Conservation (phyloP, 2,797 vertebrate genomes). For the Anguilla anguilla region DNA sequence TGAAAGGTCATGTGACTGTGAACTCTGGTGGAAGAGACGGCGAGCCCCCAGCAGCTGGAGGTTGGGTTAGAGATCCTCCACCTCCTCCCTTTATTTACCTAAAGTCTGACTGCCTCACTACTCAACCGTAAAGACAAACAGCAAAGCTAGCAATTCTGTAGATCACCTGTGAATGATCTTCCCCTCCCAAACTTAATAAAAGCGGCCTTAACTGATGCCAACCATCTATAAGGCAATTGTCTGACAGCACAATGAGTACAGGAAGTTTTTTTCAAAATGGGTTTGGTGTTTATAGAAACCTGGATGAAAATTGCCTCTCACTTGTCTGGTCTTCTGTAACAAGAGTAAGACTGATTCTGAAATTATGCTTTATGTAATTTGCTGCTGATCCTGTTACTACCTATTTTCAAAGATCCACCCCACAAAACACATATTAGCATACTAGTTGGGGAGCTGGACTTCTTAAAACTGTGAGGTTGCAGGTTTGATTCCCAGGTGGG, state of each 20-base stretch:
- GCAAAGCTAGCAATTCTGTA: neutral
- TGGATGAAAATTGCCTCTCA: neutral
- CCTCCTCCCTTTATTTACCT: neutral
- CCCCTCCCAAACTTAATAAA: neutral
- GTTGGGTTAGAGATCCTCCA: neutral
- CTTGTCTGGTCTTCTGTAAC: too few relatives aligned
- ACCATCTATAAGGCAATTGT: neutral
- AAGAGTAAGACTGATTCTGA: too few relatives aligned
- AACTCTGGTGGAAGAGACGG: neutral
- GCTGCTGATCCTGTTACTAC: neutral
- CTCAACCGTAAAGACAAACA: slow-evolving; percentile 11
- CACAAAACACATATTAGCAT: neutral
- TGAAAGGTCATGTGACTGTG: neutral
- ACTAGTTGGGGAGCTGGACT: too few relatives aligned
- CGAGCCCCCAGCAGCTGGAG: neutral
- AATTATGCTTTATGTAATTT: neutral
- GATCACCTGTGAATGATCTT: neutral
- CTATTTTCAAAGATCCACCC: neutral
- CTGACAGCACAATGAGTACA: neutral
- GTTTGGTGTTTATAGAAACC: neutral
- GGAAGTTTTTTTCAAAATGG: neutral
- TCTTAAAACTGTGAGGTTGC: too few relatives aligned
- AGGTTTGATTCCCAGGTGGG: too few relatives aligned
- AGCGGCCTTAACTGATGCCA: neutral
- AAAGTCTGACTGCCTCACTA: neutral